Evolutionary conservation across 2,797 vertebrate genomes (phyloP).

Genomic region (Melanotaenia parkinsoni): DNA sequence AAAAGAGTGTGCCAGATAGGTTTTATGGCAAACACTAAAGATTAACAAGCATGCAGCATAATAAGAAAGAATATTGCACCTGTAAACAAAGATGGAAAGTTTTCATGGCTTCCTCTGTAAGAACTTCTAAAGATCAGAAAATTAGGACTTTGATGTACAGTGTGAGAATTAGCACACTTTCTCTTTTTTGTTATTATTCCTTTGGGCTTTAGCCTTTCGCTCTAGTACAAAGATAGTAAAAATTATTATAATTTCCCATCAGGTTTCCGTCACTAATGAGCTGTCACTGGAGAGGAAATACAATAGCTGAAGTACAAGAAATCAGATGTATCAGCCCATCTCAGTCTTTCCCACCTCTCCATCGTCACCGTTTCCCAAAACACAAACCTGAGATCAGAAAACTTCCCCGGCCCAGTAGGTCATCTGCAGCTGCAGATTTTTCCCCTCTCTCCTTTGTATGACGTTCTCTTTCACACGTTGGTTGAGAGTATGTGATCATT

Average conservation of each 20-base stretch:
- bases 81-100: too few relatives aligned
- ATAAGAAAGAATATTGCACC: too few relatives aligned
- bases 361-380: slow-evolving; percentile 57
- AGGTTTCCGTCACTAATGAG: not conserved
- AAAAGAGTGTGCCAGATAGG: not conserved
- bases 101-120: not conserved
- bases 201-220: not conserved
- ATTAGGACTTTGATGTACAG: not conserved
- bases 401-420: slow-evolving; percentile 47
- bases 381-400: slow-evolving; percentile 44
- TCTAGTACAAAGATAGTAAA: not conserved
- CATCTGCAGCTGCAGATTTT: slow-evolving; percentile 47
- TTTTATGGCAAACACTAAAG: too few relatives aligned
- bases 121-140: not conserved
- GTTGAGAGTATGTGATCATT: slow-evolving; percentile 78
- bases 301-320: not conserved
- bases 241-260: not conserved
- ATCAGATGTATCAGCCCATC: slow-evolving; percentile 13
- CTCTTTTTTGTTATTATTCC: not conserved
- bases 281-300: slow-evolving; percentile 8
- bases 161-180: not conserved
- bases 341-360: slow-evolving; percentile 35
- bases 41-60: too few relatives aligned
- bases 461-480: slow-evolving; percentile 67
- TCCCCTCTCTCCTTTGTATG: slow-evolving; percentile 63